phyloP scores from a whole-genome alignment of 2,888 invertebrate species.

The Podotricha telesiphe region DNA sequence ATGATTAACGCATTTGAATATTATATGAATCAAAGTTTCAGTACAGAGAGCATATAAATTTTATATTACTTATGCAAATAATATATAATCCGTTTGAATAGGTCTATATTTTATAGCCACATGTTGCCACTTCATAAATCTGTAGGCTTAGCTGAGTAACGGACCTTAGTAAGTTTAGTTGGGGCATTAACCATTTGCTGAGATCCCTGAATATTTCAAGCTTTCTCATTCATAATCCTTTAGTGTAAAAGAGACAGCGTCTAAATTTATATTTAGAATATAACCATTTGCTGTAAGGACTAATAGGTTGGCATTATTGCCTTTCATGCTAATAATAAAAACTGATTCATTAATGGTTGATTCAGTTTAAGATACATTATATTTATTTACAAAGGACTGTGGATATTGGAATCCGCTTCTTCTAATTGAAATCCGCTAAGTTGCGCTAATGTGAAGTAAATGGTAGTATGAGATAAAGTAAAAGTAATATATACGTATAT shows the following conservation, averaged over 20 bases:
- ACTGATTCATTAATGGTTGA: conserved; percentile 18
- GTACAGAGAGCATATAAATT: conserved; percentile 14
- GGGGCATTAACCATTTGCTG: conserved; percentile 38
- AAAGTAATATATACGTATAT: too few relatives aligned
- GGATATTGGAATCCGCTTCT: too few relatives aligned
- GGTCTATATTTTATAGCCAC: conserved; percentile 43
- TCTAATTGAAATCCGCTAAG: not conserved
- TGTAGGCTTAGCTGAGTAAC: conserved; percentile 41
- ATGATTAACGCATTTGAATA: conserved; percentile 27
- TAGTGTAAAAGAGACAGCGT: conserved; percentile 28
- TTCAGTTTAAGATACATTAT: conserved; percentile 8
- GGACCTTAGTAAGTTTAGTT: conserved; percentile 44
- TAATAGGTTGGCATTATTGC: conserved; percentile 38
- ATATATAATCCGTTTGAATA: conserved; percentile 37
- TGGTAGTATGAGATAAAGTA: not conserved
- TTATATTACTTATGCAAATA: conserved; percentile 39
- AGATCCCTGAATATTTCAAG: conserved; percentile 40
- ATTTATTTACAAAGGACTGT: not conserved
- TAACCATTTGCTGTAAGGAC: conserved; percentile 35
- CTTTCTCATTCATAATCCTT: conserved; percentile 35
- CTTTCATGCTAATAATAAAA: conserved; percentile 34
- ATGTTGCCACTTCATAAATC: conserved; percentile 48
- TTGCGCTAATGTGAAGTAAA: not conserved
- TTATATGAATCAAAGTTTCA: conserved; percentile 17
- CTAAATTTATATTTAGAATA: conserved; percentile 37